Conservation (phyloP, 1,140 invertebrate species). For the Magallana angulata region DNA sequence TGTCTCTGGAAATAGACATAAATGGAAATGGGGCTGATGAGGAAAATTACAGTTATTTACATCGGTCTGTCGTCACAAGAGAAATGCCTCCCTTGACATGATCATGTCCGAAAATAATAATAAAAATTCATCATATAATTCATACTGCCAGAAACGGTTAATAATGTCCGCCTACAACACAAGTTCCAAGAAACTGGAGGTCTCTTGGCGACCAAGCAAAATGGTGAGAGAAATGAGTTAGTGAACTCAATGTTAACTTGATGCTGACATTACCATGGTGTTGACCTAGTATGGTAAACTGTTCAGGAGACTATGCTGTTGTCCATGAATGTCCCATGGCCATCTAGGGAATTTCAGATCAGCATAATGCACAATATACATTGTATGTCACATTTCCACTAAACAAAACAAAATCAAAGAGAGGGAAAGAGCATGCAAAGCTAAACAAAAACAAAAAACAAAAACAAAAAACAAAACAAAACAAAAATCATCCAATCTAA, state of each 20-base stretch:
- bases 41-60: constrained; percentile 4
- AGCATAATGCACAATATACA: constrained; percentile 14
- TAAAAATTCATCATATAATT: neutral
- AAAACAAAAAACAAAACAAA: too few species aligned
- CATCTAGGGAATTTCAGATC: neutral
- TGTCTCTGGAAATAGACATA: neutral
- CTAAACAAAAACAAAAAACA: neutral
- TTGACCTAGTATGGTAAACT: too few species aligned
- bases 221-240: too few species aligned
- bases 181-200: too few species aligned
- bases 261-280: too few species aligned
- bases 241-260: too few species aligned
- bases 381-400: constrained; percentile 23
- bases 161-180: too few species aligned
- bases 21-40: neutral
- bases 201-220: too few species aligned
- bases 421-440: neutral
- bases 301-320: too few species aligned
- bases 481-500: too few species aligned
- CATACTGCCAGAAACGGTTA: too few species aligned
- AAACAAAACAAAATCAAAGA: constrained; percentile 24
- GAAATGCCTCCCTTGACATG: neutral
- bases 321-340: too few species aligned
- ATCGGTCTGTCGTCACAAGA: neutral
- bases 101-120: neutral